Evolutionary conservation across 23 tunicate species (phyloP), one percentile per base, ranked within the genome.

Genomic region (Trididemnum nubilum): DNA sequence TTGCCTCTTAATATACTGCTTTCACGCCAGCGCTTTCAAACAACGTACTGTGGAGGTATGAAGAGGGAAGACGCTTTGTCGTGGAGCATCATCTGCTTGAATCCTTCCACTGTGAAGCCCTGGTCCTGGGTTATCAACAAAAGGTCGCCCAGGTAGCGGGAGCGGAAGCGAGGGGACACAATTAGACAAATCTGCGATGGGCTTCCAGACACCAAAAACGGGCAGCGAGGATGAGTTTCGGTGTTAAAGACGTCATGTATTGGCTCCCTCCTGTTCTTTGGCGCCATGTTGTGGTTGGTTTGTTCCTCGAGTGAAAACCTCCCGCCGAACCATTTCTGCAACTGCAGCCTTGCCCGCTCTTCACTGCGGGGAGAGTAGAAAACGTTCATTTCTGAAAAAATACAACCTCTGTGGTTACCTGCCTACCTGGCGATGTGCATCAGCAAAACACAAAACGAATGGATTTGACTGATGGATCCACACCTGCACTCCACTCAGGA

Each of bases 141-240:
- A 0, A 90, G 81, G 75, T 90, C 89, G 26, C 96, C 85, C 33
- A 90, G 51, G 54, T 66, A 90, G 19, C 79, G 96, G 21, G 89
- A 78, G 3, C 89, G 86, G 37, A 90, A 80, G 37, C 88, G 85
- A 25, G 96, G 79, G 0, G 96, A 90, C n/a, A 90, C 71, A 29
- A 90, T 33, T 38, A 85, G 44, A 74, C 82, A 90, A 9, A 90
- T 73, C 7, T 54, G 66, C 2, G 88, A 31, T 32, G 64, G 72
- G 24, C 34, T 25, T 23, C 78, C 65, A 33, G 85, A 58, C 0
- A 79, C 82, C 21, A 90, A 26, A 33, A 65, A 77, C 22, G 78
- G 65, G 37, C 26, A 26, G 29, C 29, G 67, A 61, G 67, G 22
- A 26, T 61, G 28, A 61, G 67, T 61, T 61, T 61, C 5, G 26